These are phyloP conservation scores for Cochlearius cochlearius DNA, from an alignment of 2,113 vertebrate species.

Conservation along the genomic window DNA sequence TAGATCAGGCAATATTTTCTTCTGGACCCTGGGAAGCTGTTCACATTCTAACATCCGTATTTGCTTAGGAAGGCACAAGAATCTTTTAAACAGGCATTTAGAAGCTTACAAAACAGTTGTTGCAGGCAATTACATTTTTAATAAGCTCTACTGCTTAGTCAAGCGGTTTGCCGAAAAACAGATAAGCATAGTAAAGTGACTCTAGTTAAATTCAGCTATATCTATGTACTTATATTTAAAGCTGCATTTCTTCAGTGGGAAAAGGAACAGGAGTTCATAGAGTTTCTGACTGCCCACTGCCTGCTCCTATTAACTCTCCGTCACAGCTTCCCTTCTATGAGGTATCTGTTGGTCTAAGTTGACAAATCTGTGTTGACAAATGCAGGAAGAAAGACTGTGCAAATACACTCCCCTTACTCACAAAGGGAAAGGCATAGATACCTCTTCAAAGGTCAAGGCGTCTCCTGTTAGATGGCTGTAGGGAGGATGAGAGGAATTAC, in stretches of 20 bases:
- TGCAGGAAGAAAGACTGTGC: neutral
- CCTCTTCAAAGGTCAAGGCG: neutral
- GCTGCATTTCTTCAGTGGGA: neutral
- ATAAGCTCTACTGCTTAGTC: neutral
- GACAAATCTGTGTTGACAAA: neutral
- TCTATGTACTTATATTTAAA: neutral
- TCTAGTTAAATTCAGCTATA: neutral
- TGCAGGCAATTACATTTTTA: neutral
- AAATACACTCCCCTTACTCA: neutral
- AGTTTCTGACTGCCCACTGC: neutral
- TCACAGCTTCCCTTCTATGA: neutral
- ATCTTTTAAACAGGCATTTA: neutral
- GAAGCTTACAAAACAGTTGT: neutral
- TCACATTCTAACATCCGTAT: neutral
- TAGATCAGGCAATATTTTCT: neutral
- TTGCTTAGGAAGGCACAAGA: neutral
- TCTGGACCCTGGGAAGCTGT: neutral
- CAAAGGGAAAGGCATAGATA: neutral
- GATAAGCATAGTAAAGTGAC: neutral
- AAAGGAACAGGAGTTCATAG: neutral
- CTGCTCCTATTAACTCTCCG: neutral
- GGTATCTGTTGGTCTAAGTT: neutral
- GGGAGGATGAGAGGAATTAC: neutral
- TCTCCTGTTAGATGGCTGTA: neutral
- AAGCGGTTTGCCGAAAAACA: neutral